Percentiles rank a stretch among this genome's conserved stretches.
Evolutionary conservation across 2,888 invertebrate genomes (phyloP).

Genomic region (Microctonus aethiopoides): DNA sequence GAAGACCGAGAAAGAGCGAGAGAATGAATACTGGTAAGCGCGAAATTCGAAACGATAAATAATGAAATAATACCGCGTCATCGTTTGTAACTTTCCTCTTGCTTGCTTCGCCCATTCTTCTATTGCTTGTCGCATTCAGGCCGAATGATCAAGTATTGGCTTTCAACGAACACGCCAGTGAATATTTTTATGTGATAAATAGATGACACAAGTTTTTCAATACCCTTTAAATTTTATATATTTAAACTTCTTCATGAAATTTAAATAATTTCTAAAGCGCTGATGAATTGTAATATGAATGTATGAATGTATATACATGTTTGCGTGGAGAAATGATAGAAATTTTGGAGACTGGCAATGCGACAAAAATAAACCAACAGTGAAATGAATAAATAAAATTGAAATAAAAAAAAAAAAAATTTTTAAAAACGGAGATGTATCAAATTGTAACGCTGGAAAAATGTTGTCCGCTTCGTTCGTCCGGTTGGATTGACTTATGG

Average conservation of each 20-base stretch:
- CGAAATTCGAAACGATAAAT: slow-evolving; percentile 58
- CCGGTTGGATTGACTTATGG: slow-evolving; percentile 54
- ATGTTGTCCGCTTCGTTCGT: slow-evolving; percentile 50
- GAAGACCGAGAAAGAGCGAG: slow-evolving; percentile 16
- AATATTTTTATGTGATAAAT: neutral
- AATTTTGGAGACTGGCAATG: neutral
- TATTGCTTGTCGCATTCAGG: slow-evolving; percentile 28
- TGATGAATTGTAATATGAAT: neutral
- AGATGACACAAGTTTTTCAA: neutral
- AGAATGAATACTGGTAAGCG: slow-evolving; percentile 18
- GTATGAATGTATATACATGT: neutral
- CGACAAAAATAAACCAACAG: neutral
- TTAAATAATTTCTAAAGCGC: neutral
- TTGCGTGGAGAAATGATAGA: neutral
- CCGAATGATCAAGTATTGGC: slow-evolving; percentile 42
- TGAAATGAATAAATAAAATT: neutral
- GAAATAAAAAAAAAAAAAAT: neutral
- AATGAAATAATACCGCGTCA: slow-evolving; percentile 59
- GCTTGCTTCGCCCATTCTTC: neutral
- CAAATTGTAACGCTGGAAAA: slow-evolving; percentile 45
- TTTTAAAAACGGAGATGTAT: neutral
- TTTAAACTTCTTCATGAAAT: neutral
- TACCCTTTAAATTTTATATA: neutral
- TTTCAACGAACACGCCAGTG: neutral
- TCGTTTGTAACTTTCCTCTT: slow-evolving; percentile 53